Evolutionary conservation across 2,888 invertebrate species (phyloP).

Genomic region (Tupiocoris notatus): DNA sequence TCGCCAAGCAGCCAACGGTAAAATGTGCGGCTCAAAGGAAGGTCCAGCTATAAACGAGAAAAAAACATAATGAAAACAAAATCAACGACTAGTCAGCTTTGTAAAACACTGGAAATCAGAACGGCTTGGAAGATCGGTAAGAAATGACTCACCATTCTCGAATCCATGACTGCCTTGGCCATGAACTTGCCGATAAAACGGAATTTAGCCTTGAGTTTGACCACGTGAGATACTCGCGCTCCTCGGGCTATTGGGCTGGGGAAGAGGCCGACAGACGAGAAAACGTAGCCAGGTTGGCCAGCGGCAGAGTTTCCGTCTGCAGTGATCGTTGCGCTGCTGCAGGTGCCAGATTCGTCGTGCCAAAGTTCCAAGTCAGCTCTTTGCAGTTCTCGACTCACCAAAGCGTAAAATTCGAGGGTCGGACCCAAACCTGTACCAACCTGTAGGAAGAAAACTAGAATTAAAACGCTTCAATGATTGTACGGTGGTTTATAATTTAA

Average conservation of each 20-base stretch:
- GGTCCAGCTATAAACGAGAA: slow-evolving; percentile 72
- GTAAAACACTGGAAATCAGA: too few species aligned
- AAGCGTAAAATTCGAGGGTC: slow-evolving; percentile 96
- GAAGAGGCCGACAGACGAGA: slow-evolving; percentile 82
- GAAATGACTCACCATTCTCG: slow-evolving; percentile 91
- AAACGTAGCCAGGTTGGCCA: slow-evolving; percentile 64
- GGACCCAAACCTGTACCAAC: slow-evolving; percentile 99
- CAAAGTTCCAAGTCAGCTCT: slow-evolving; percentile 89
- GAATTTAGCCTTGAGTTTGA: slow-evolving; percentile 86
- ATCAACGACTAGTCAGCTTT: too few species aligned
- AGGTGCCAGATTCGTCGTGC: slow-evolving; percentile 64
- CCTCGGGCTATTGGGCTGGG: slow-evolving; percentile 85
- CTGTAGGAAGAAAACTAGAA: too few species aligned
- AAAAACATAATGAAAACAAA: too few species aligned
- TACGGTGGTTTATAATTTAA: too few species aligned
- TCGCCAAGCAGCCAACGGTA: slow-evolving; percentile 95
- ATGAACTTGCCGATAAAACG: slow-evolving; percentile 96
- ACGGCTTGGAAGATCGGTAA: too few species aligned
- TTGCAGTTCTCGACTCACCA: slow-evolving; percentile 91
- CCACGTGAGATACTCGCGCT: slow-evolving; percentile 77
- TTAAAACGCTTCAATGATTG: too few species aligned
- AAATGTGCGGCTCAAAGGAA: slow-evolving; percentile 90
- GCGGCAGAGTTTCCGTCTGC: slow-evolving; percentile 5
- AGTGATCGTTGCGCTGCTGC: slow-evolving; percentile 20
- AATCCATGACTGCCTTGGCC: slow-evolving; percentile 99